Conservation (phyloP, 2,113 vertebrate species). For the Lutjanus erythropterus region DNA sequence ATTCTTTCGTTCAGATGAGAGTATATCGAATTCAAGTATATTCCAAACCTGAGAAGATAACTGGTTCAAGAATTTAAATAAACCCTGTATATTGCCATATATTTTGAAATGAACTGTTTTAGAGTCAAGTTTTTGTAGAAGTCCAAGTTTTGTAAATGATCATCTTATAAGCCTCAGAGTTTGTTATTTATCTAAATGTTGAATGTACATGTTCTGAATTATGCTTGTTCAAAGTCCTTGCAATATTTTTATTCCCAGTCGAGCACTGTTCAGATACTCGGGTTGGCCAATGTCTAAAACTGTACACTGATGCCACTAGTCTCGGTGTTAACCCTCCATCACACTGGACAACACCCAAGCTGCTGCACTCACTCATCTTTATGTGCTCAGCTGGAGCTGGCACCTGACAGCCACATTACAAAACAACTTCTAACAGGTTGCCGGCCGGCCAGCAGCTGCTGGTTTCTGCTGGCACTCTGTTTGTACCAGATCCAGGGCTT, state of each 20-base stretch:
- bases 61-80: too few relatives aligned
- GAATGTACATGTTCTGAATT: background rate
- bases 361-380: constrained; percentile 53
- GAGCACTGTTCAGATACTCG: constrained; percentile 1
- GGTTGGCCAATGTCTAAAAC: constrained; percentile 19
- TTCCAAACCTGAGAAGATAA: too few relatives aligned
- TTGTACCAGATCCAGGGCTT: constrained; percentile 4
- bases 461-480: constrained; percentile 40
- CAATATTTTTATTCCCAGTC: background rate
- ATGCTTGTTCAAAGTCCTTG: background rate
- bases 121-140: too few relatives aligned
- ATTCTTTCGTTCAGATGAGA: too few relatives aligned
- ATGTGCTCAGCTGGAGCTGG: constrained; percentile 56
- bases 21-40: too few relatives aligned
- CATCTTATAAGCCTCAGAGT: too few relatives aligned
- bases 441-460: constrained; percentile 62
- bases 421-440: constrained; percentile 63
- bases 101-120: too few relatives aligned
- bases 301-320: constrained; percentile 9
- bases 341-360: constrained; percentile 27
- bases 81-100: too few relatives aligned
- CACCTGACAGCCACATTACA: constrained; percentile 48
- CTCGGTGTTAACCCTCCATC: constrained; percentile 18
- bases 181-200: background rate
- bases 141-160: too few relatives aligned